Base-by-base conservation (phyloP, 2,797 vertebrate genomes). In the Arnoldichthys spilopterus region DNA sequence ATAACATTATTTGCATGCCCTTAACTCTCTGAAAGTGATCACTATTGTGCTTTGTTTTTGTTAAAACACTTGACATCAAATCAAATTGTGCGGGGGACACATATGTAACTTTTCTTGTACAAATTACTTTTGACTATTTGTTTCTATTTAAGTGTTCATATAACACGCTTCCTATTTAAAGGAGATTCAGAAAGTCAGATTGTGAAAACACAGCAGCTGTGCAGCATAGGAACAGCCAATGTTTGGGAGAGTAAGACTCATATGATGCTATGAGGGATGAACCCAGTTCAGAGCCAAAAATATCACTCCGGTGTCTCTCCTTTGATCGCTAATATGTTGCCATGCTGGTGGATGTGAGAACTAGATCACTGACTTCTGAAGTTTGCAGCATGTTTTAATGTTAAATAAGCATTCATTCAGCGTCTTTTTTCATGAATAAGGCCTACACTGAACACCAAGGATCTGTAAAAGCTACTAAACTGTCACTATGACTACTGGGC, bases 321-420 rank as follows among this genome's bases (percentile, higher is more conserved):
- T 51, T 63, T 63, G 32, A 67, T 69, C 63, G 2, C n/a, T 61
- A 74, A 74, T 51, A 63, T 51, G 45, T 63, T 73, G 62, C 53
- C 30, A 20, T 34, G 61, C 40, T 26, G 49, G 53, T 43, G 43
- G 58, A 64, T 34, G 71, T 69, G 64, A 72, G 72, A 74, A 62
- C 40, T 53, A 69, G 77, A 58, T 67, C 32, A 47, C 45, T 0
- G 67, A 40, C 56, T 51, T 77, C 80, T 63, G 51, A 51, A 77
- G 84, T 83, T 81, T 87, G 84, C 87, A n/a, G 4, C 13, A 53
- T 34, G 63, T 69, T 49, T 62, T 79, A 79, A 68, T 28, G 43
- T 26, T 47, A 74, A 73, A 79, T 79, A 68, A 79, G 62, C 22
- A 45, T 74, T 68, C 54, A 69, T 61, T 74, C 43, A 74, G 63